Evolutionary conservation across 2,797 vertebrate species (phyloP), one percentile per base, ranked within the genome.

Genomic region (Oryzias sinensis): DNA sequence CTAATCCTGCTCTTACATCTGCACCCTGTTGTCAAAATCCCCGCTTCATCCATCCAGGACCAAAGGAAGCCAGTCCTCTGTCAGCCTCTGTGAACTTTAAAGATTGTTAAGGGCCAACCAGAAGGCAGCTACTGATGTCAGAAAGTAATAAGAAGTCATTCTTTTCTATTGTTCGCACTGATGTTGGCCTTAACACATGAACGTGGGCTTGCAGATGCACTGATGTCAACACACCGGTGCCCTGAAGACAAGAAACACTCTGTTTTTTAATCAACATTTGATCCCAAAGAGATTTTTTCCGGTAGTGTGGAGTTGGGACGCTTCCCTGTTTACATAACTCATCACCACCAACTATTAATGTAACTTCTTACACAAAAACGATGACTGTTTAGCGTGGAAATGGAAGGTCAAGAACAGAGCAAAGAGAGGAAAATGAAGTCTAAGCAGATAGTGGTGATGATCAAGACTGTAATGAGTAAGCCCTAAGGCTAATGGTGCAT

Each of bases 1-100:
- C 0, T 22, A 44, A 44, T 51, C 7, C 47, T 24, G 43, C 9
- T 50, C 40, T 72, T 43, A 49, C 37, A 14, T 61, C 41, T 41
- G 18, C 44, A 43, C 11, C 63, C 58, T 14, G 0, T 43, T 47
- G 45, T 51, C 49, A 71, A 14, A 40, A 37, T 47, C 22, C 3
- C 68, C 77, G 80, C 72, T 83, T 77, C 61, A 70, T 65, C 57
- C 53, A 57, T 74, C 29, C 47, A 44, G 77, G 81, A 84, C 79
- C 72, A 81, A 86, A 83, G 69, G 65, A 59, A 60, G 45, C 22
- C 18, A 8, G 1, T 48, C 51, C 47, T 48, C 44, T 24, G 24
- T 27, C 46, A 22, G 42, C 47, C 60, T 76, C 43, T 50, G 49
- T 46, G 45, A 68, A 69, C 49, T 66, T 54, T 47, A 18, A 55